These are phyloP conservation scores for Tridacna gigas DNA, from an alignment of 2,888 invertebrate genomes.

Conservation along the genomic window DNA sequence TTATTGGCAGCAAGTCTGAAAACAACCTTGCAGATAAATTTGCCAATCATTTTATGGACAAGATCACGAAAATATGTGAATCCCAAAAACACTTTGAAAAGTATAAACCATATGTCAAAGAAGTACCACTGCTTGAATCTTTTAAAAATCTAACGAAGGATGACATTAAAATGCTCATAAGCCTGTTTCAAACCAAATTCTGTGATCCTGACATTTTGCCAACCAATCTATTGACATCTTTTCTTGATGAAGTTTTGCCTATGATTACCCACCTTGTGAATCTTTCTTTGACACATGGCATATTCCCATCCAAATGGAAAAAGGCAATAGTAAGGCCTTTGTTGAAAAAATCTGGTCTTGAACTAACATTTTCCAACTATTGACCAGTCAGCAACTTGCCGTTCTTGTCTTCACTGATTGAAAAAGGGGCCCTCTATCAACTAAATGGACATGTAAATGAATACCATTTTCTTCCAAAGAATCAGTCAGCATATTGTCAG, in stretches of 20 bases:
- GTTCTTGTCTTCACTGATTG: not conserved
- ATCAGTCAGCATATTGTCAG: not conserved
- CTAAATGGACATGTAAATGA: not conserved
- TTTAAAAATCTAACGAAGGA: conserved; percentile 8
- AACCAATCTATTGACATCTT: conserved; percentile 24
- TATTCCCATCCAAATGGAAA: conserved; percentile 3
- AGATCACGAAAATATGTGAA: conserved; percentile 15
- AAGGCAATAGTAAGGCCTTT: not conserved
- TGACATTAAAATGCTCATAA: not conserved
- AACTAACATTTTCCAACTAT: not conserved
- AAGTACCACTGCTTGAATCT: not conserved
- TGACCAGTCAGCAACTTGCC: not conserved
- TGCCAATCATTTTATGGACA: conserved; percentile 19
- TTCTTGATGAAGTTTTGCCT: conserved; percentile 27
- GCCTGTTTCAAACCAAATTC: conserved; percentile 24
- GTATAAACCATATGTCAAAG: conserved; percentile 2
- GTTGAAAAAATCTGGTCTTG: not conserved
- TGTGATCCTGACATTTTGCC: conserved; percentile 44
- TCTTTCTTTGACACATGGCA: conserved; percentile 4
- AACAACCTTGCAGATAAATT: conserved; percentile 2
- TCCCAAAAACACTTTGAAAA: not conserved
- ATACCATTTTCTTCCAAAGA: not conserved
- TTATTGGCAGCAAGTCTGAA: too few relatives aligned
- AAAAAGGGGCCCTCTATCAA: not conserved
- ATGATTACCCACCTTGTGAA: conserved; percentile 32